Conservation (phyloP, 2,113 vertebrate genomes). For the Lutjanus erythropterus region DNA sequence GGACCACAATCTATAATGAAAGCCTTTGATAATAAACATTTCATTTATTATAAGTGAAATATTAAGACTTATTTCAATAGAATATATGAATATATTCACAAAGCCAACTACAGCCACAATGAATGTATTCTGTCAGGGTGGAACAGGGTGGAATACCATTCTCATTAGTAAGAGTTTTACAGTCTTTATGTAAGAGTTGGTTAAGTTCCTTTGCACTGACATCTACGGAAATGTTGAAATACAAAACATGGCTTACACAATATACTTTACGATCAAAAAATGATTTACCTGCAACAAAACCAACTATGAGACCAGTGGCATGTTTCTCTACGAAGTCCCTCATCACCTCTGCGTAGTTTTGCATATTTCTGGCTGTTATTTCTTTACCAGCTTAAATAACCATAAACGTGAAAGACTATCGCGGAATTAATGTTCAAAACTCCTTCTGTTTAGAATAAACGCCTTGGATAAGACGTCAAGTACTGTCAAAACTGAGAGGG, state of each 20-base stretch:
- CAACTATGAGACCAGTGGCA: slow-evolving; percentile 37
- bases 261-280: neutral
- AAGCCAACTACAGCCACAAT: too few species aligned
- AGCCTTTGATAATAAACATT: too few species aligned
- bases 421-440: neutral
- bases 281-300: slow-evolving; percentile 69
- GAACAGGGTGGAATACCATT: too few species aligned
- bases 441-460: accelerated
- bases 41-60: too few species aligned
- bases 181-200: too few species aligned
- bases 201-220: neutral
- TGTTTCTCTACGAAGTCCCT: slow-evolving; percentile 64
- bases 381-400: neutral
- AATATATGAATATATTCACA: too few species aligned
- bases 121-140: too few species aligned
- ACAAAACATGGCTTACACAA: neutral
- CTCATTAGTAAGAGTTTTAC: too few species aligned
- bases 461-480: neutral
- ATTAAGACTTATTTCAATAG: too few species aligned
- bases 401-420: neutral
- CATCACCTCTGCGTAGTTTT: slow-evolving; percentile 53
- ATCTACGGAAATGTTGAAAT: neutral
- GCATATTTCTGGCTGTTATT: slow-evolving; percentile 48
- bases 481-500: neutral
- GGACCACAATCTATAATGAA: too few species aligned